phyloP scores from a whole-genome alignment of 2,888 invertebrate species.

The Lobophora halterata region DNA sequence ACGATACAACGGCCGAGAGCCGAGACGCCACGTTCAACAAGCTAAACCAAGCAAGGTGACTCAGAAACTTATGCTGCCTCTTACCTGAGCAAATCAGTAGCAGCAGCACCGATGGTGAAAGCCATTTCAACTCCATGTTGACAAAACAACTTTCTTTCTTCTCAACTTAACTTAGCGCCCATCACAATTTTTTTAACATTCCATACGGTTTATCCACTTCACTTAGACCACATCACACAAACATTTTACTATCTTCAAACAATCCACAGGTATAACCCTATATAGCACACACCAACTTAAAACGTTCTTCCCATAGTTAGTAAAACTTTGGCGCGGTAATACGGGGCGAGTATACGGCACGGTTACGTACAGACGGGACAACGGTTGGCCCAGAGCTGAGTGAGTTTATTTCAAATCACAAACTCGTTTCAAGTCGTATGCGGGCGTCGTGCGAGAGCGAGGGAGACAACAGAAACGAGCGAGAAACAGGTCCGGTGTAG shows the following conservation, averaged over 20 bases:
- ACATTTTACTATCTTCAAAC: constrained; percentile 39
- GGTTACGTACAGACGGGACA: constrained; percentile 48
- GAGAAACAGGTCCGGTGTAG: constrained; percentile 19
- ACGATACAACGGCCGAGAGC: constrained; percentile 41
- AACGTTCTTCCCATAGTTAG: constrained; percentile 55
- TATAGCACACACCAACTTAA: constrained; percentile 42
- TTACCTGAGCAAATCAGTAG: constrained; percentile 76
- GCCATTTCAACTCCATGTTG: constrained; percentile 66
- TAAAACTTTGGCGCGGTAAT: constrained; percentile 61
- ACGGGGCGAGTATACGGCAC: constrained; percentile 40
- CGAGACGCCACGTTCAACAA: constrained; percentile 41
- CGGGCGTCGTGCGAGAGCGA: constrained; percentile 36
- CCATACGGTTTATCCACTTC: constrained; percentile 31
- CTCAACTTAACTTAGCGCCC: constrained; percentile 59
- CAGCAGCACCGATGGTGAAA: constrained; percentile 73
- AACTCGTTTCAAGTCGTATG: constrained; percentile 35
- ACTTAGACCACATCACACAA: constrained; percentile 44
- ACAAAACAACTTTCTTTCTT: constrained; percentile 62
- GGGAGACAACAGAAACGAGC: constrained; percentile 38
- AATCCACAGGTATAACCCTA: constrained; percentile 40
- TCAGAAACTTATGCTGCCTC: constrained; percentile 67
- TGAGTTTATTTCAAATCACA: constrained; percentile 50
- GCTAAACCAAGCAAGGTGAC: constrained; percentile 52
- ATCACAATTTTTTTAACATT: constrained; percentile 41
- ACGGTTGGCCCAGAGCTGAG: constrained; percentile 69